phyloP scores from a whole-genome alignment of 2,888 invertebrate species.

The Cheilosia variabilis region DNA sequence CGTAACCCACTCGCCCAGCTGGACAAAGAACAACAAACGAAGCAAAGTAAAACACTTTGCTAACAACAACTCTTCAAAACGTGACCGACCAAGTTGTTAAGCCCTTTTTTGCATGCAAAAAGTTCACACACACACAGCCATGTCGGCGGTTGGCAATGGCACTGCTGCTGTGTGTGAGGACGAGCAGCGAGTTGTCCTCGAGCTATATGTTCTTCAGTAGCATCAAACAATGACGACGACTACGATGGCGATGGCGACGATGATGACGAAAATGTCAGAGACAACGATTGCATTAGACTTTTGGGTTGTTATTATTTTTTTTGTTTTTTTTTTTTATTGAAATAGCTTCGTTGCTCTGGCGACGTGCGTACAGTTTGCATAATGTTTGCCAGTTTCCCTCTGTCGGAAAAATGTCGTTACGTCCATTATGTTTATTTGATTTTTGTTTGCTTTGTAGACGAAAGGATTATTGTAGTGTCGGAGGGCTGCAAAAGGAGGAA shows the following conservation, averaged over 20 bases:
- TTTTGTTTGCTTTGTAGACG: neutral
- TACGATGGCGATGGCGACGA: constrained; percentile 17
- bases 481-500: constrained; percentile 1
- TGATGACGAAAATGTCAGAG: constrained; percentile 31
- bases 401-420: constrained; percentile 34
- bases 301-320: constrained; percentile 1
- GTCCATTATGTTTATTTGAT: constrained; percentile 16
- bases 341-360: constrained; percentile 21
- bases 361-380: constrained; percentile 40
- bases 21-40: constrained; percentile 54
- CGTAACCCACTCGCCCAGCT: constrained; percentile 13
- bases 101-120: constrained; percentile 65
- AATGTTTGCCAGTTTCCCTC: neutral
- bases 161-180: neutral
- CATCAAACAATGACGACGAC: neutral
- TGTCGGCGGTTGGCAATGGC: neutral
- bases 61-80: constrained; percentile 71
- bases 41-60: constrained; percentile 67
- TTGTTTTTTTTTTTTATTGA: neutral
- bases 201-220: constrained; percentile 42
- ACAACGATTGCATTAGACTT: constrained; percentile 33
- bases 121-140: constrained; percentile 27
- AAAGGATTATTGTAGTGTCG: neutral
- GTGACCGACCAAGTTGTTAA: constrained; percentile 77
- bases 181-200: constrained; percentile 34